Evolutionary conservation across 64 coral and sea anemone genomes (phyloP).

Genomic region (Pachyseris speciosa): DNA sequence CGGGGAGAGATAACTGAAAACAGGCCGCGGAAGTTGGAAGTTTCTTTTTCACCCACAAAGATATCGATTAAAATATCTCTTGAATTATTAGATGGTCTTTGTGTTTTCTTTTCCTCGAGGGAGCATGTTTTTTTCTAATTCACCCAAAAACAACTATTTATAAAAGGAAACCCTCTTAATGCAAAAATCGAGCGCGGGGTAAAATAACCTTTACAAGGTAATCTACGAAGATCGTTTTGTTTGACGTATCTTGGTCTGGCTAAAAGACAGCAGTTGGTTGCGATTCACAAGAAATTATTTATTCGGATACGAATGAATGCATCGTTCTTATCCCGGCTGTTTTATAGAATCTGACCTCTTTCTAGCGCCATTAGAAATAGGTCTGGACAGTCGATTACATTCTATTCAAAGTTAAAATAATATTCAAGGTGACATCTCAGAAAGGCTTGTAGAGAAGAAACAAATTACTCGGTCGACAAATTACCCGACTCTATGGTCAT

Average conservation of each 20-base stretch:
- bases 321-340: too few species aligned
- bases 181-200: conserved; percentile 4
- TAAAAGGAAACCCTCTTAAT: conserved; percentile 43
- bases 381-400: background rate
- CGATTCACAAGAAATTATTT: background rate
- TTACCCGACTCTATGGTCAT: background rate
- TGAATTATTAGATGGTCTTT: conserved; percentile 34
- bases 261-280: background rate
- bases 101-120: conserved; percentile 55
- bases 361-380: background rate
- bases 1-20: conserved; percentile 1
- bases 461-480: conserved; percentile 14
- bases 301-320: too few species aligned
- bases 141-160: conserved; percentile 57
- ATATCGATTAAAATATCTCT: conserved; percentile 44
- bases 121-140: conserved; percentile 62
- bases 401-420: background rate
- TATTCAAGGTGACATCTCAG: conserved; percentile 1
- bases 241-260: background rate
- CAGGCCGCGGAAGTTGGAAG: conserved; percentile 3
- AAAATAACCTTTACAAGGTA: conserved; percentile 2
- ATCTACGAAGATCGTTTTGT: background rate
- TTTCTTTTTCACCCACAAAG: conserved; percentile 22
- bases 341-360: background rate
- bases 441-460: background rate